These are phyloP conservation scores for Gastrophryne carolinensis DNA, from an alignment of 2,797 vertebrate genomes.

Conservation along the genomic window DNA sequence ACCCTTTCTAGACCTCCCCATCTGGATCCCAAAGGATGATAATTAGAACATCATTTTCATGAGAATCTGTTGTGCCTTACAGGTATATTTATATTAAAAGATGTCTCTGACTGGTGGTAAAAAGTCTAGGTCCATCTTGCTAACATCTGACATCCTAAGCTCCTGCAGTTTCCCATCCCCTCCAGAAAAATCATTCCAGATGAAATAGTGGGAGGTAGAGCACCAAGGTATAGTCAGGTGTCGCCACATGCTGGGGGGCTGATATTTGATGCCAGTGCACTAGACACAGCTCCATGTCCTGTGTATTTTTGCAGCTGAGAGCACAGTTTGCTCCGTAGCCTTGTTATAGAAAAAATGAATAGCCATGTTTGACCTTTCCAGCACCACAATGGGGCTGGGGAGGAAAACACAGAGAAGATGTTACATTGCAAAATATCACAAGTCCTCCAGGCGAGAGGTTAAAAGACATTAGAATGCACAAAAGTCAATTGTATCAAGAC, in stretches of 20 bases:
- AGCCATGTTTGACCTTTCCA: background rate
- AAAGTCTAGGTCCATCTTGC: conserved; percentile 31
- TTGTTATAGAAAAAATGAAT: conserved; percentile 5
- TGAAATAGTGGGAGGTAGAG: conserved; percentile 45
- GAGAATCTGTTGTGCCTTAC: conserved; percentile 45
- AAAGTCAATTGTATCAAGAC: conserved; percentile 58
- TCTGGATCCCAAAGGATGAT: conserved; percentile 30
- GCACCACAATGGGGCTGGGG: conserved; percentile 1
- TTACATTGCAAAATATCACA: conserved; percentile 10
- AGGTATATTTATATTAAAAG: conserved; percentile 50
- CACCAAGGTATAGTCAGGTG: conserved; percentile 50
- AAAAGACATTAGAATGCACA: conserved; percentile 11
- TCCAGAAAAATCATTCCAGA: conserved; percentile 45
- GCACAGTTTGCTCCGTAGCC: conserved; percentile 58
- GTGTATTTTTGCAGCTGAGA: conserved; percentile 79
- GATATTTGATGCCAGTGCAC: conserved; percentile 60
- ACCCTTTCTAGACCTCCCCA: conserved; percentile 28
- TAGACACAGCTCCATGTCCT: conserved; percentile 64
- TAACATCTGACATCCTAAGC: conserved; percentile 40
- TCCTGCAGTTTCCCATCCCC: conserved; percentile 42
- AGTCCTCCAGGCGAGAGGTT: conserved; percentile 34
- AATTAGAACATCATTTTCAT: conserved; percentile 15
- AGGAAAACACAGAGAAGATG: background rate
- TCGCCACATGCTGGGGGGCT: conserved; percentile 57
- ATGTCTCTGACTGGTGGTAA: conserved; percentile 25